Base-by-base conservation (phyloP, 2,113 vertebrate species). In the Oryzias celebensis region DNA sequence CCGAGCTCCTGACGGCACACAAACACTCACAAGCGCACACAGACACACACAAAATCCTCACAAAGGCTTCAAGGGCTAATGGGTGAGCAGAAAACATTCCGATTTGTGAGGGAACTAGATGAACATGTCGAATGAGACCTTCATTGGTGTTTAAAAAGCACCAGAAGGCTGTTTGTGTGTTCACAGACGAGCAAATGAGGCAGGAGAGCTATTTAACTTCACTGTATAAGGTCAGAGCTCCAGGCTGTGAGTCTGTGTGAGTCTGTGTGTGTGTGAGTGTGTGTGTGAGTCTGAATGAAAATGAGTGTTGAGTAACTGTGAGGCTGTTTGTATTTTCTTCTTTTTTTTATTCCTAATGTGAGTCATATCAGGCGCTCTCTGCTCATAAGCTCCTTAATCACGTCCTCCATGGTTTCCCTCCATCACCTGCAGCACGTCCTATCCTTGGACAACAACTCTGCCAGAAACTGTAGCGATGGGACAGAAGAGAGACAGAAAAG, bases 341-440 rank as follows among this genome's bases (percentile, higher is more conserved):
- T 47, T 64, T 46, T 45, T 16, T 68, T 73, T 61, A 56, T 56
- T 53, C 43, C 61, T 85, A 85, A 87, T 79, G 70, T 63, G 65
- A 83, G 80, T 71, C 79, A 0, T 50, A 73, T 71, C 78, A 72
- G 52, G 50, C 63, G 41, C 83, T 20, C 78, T 62, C 65, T 82
- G 43, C 72, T 87, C 76, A 49, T 90, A 92, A 92, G 87, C 90
- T 80, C 86, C 84, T 91, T 92, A 93, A 91, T 93, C 91, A 90
- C 84, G 90, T 91, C 92, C 89, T 91, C 81, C 77, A 91, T 91
- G 90, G 87, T 91, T 92, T 90, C 81, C 75, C 85, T 80, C 58
- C 66, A 78, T 88, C 73, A 84, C 91, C 88, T 82, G 76, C 78
- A 90, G 91, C 87, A 50, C 68, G 67, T 80, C 81, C 77, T 88